These are phyloP conservation scores for Odocoileus hemionus DNA, from an alignment of 2,113 vertebrate species.

Conservation along the genomic window DNA sequence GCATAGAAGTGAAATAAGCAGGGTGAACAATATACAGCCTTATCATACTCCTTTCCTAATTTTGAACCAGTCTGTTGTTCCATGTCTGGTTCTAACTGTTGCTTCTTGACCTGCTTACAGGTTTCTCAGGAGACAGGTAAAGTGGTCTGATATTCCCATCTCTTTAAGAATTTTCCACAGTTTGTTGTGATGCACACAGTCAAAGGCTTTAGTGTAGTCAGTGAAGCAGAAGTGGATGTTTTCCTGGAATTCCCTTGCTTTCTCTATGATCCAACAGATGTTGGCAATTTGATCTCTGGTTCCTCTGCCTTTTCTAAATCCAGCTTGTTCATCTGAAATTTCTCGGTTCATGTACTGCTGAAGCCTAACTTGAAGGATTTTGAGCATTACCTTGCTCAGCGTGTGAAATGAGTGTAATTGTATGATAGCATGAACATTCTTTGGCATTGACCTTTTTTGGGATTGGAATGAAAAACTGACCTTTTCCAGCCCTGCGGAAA, in stretches of 20 bases:
- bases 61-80: not conserved
- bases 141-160: not conserved
- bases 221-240: not conserved
- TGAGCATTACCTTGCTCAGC: not conserved
- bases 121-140: not conserved
- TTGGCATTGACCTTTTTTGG: not conserved
- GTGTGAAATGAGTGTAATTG: not conserved
- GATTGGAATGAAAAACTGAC: not conserved
- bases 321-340: not conserved
- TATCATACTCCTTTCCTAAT: not conserved
- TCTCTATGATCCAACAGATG: not conserved
- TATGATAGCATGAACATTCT: not conserved
- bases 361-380: not conserved
- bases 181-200: not conserved
- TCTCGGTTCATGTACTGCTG: not conserved
- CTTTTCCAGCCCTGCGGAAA: not conserved
- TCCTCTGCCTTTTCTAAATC: not conserved
- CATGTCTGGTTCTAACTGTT: not conserved
- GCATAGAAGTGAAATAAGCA: not conserved
- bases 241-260: not conserved
- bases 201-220: not conserved
- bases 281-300: not conserved
- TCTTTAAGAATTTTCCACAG: not conserved
- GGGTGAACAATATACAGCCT: not conserved
- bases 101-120: not conserved